These are phyloP conservation scores for Clarias laeviceps DNA, from an alignment of 2,797 vertebrate species.

Conservation along the genomic window DNA sequence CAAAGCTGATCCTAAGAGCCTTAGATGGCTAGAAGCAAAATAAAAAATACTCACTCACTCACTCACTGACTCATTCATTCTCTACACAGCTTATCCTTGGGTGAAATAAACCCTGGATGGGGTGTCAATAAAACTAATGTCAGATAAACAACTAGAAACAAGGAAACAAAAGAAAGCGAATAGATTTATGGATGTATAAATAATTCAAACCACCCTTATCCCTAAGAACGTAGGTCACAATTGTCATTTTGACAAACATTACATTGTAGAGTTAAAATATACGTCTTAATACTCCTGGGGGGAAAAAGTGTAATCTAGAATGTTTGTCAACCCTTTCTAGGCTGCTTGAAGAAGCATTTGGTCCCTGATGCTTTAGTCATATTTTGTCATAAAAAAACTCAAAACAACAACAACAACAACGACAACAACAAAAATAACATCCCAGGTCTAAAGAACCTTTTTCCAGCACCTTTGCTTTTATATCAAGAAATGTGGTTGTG, in stretches of 20 bases:
- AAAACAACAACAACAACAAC: neutral
- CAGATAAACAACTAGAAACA: neutral
- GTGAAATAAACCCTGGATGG: too few species aligned
- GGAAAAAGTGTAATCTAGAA: neutral
- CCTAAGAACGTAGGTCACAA: neutral
- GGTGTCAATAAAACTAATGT: neutral
- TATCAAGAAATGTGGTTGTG: neutral
- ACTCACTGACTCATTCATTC: too few species aligned
- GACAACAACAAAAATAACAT: neutral
- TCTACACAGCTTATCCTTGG: too few species aligned
- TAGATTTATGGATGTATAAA: neutral
- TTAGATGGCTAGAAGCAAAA: neutral
- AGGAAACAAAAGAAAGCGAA: neutral
- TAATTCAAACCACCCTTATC: neutral
- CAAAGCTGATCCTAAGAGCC: neutral
- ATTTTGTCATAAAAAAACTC: neutral
- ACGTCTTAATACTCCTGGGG: neutral
- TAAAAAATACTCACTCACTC: too few species aligned
- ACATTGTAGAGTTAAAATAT: neutral
- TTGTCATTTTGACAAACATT: neutral
- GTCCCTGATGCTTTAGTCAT: neutral
- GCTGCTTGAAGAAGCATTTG: neutral
- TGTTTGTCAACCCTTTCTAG: neutral
- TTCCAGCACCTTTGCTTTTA: neutral
- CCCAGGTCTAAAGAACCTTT: neutral